These are phyloP conservation scores for Cephalopholis sonnerati DNA, from an alignment of 2,113 vertebrate species.

Conservation along the genomic window DNA sequence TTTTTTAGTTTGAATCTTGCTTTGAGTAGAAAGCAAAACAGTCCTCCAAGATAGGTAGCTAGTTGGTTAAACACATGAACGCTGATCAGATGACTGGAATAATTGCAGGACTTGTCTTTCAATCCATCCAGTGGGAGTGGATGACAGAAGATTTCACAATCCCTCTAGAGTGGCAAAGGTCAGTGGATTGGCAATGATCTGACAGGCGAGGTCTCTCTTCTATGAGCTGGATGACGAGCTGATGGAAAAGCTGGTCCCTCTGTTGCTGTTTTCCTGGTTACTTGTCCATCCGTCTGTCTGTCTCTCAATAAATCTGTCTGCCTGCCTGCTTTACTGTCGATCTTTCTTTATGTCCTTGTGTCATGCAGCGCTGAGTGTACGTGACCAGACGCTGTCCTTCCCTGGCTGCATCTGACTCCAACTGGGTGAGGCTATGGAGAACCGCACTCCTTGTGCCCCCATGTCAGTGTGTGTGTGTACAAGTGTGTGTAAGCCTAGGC, in stretches of 20 bases:
- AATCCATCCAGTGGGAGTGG: slow-evolving; percentile 25
- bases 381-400: slow-evolving; percentile 20
- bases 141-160: slow-evolving; percentile 40
- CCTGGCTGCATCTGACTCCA: slow-evolving; percentile 21
- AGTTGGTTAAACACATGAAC: neutral
- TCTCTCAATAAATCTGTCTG: slow-evolving; percentile 20
- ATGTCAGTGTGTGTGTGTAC: slow-evolving; percentile 9
- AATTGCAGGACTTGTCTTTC: slow-evolving; percentile 31
- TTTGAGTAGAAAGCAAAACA: neutral
- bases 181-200: slow-evolving; percentile 22
- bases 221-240: slow-evolving; percentile 16
- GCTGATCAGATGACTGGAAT: slow-evolving; percentile 14
- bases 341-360: slow-evolving; percentile 25
- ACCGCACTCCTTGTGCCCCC: neutral
- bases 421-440: slow-evolving; percentile 10
- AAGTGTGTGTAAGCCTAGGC: neutral
- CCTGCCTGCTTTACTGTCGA: neutral
- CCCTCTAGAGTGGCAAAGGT: slow-evolving; percentile 11
- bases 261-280: slow-evolving; percentile 33
- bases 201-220: slow-evolving; percentile 13
- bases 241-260: slow-evolving; percentile 34
- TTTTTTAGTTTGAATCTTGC: neutral
- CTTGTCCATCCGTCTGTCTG: slow-evolving; percentile 8
- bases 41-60: neutral
- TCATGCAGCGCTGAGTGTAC: slow-evolving; percentile 3